Base-by-base conservation (phyloP, 2,113 vertebrate genomes). In the Pardalotus punctatus region DNA sequence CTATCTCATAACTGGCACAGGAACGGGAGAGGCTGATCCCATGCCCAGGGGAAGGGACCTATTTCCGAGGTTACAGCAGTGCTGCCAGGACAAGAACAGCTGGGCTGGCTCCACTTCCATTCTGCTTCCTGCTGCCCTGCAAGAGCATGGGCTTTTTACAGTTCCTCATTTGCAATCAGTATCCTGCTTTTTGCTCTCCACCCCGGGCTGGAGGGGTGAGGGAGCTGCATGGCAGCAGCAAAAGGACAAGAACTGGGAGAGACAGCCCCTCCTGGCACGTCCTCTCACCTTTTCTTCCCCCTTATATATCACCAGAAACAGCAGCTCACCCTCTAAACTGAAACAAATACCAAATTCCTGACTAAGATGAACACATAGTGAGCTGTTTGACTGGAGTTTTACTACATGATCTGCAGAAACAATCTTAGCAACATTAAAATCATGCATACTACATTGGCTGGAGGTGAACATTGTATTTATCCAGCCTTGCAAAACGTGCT, bases 401-500 rank as follows among this genome's bases (percentile, higher is more conserved):
- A 88, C 8, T 4, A 5, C 0, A 0, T 1, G 42, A 74, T 5
- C 14, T 67, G 43, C 78, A 94, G 82, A 74, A 77, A 42, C 24
- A 61, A 31, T 31, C 57, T 18, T 9, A 42, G 58, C 64, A 9
- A 27, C 45, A 47, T 73, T 54, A 86, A 66, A 93, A 92, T 48
- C 61, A 22, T 5, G 43, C 48, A 9, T 20, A 86, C 83, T 29
- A 19, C 60, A 9, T 4, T 9, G 54, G 95, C 81, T 77, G 9
- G 6, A 86, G 67, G 71, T 77, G 48, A 93, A 38, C 36, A 16
- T 3, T 4, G 0, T 8, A 35, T 73, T 83, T 77, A 72, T 56
- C 72, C 73, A 51, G 64, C 82, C 81, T 85, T 85, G 71, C 74
- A 90, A 93, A 94, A 85, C 12, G 0, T 33, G 66, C 38, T 85